Conservation (phyloP, 2,888 invertebrate genomes). For the Pedicia rivosa region DNA sequence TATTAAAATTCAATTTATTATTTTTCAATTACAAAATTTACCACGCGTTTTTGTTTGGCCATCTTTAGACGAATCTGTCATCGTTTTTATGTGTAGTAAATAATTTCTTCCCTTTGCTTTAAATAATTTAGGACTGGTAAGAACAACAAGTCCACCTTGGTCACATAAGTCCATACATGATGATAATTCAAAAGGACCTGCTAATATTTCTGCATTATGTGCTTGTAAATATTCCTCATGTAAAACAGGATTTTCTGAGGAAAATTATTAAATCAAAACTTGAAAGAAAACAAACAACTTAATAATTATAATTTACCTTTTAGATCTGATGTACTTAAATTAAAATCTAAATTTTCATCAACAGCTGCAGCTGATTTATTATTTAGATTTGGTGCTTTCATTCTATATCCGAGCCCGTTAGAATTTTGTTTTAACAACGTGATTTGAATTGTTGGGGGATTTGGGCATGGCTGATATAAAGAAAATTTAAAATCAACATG, state of each 20-base stretch:
- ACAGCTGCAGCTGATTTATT: constrained; percentile 17
- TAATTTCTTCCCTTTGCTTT: constrained; percentile 63
- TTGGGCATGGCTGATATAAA: constrained; percentile 58
- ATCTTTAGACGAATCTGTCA: constrained; percentile 45
- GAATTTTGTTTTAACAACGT: constrained; percentile 51
- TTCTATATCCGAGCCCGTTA: constrained; percentile 44
- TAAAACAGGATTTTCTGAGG: constrained; percentile 57
- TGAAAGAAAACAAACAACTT: constrained; percentile 16
- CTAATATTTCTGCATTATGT: constrained; percentile 79
- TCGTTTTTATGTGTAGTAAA: constrained; percentile 61
- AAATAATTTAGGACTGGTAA: constrained; percentile 75
- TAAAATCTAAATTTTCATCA: constrained; percentile 25
- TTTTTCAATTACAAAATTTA: constrained; percentile 13
- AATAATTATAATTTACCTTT: constrained; percentile 9
- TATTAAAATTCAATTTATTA: neutral
- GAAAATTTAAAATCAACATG: constrained; percentile 81
- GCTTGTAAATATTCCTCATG: constrained; percentile 68
- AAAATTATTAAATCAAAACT: neutral
- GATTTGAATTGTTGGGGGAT: constrained; percentile 65
- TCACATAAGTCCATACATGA: constrained; percentile 73
- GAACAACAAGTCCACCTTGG: constrained; percentile 66
- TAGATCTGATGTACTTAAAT: constrained; percentile 17
- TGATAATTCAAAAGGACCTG: constrained; percentile 71
- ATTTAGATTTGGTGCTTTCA: constrained; percentile 27
- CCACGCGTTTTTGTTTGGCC: constrained; percentile 29